Evolutionary conservation across 2,797 vertebrate species (phyloP), one percentile per base, ranked within the genome.

Genomic region (Sylvia borin): DNA sequence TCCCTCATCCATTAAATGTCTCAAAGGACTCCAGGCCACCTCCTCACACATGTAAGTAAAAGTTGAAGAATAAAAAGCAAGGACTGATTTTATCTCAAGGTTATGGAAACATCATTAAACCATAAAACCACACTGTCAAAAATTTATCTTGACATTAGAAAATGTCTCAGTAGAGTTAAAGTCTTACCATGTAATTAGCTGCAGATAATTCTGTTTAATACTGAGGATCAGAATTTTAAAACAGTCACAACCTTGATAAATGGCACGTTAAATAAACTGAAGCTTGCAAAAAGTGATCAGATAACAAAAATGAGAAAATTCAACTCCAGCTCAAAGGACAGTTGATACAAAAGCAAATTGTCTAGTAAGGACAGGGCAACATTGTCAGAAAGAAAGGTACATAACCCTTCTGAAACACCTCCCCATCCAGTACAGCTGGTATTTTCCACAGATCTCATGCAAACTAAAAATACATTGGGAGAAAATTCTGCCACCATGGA

Each of bases 31-130:
- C 75, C 51, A 85, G 58, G 72, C 47, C 78, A 96, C 43, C 66
- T 95, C 66, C 65, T 83, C 76, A 92, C 43, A 55, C 36, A 51
- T 51, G 50, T 88, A 92, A 92, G 66, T 71, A 76, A 97, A 93
- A 87, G 89, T 78, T 80, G 58, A 94, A 91, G 81, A 92, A 94
- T 26, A 89, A 94, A 96, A 94, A 83, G 61, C 91, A 93, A 94
- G 91, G 93, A 96, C 89, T 94, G 89, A 96, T 96, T 91, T 89
- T 95, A 96, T 95, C 95, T 97, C 93, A 97, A 96, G 95, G 93
- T 96, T 96, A 97, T 90, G 72, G 91, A 91, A 96, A 95, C 78
- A 95, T 79, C 79, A 96, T 85, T 96, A 96, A 94, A 96, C 65
- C 68, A 90, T 72, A 94, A 96, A 95, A 89, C 60, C 57, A 83